These are phyloP conservation scores for Phoxinus dragarum DNA, from an alignment of 2,797 vertebrate genomes.

Conservation along the genomic window DNA sequence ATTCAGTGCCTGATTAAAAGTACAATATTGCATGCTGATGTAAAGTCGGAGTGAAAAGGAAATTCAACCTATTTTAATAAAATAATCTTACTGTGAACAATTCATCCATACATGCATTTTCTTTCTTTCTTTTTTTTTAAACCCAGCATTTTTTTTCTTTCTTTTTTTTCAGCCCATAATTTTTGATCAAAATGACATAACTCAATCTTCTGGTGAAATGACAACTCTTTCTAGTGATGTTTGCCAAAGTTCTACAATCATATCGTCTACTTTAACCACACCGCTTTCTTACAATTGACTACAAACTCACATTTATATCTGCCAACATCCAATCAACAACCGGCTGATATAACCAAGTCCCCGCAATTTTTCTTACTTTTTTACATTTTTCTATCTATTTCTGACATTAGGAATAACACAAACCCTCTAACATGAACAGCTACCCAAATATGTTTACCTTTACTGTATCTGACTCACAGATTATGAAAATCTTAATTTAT, in stretches of 20 bases:
- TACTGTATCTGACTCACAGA: not conserved
- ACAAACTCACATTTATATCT: not conserved
- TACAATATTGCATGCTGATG: not conserved
- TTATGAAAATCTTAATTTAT: not conserved
- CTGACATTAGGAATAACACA: not conserved
- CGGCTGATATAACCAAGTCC: not conserved
- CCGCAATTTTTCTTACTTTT: not conserved
- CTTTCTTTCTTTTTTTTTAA: not conserved
- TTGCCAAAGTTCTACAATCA: not conserved
- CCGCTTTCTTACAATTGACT: not conserved
- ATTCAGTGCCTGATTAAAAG: conserved; percentile 6
- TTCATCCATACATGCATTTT: not conserved
- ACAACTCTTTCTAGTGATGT: too few relatives aligned
- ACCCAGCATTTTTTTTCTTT: not conserved
- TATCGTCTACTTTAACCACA: not conserved
- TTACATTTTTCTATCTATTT: not conserved
- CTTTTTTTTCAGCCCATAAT: not conserved
- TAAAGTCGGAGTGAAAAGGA: not conserved
- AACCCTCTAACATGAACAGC: not conserved
- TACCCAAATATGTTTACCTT: not conserved
- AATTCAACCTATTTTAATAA: not conserved
- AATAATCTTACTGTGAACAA: not conserved
- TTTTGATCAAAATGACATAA: not conserved
- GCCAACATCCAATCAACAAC: not conserved
- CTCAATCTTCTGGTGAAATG: not conserved